Evolutionary conservation across 2,888 invertebrate species (phyloP), one percentile per base, ranked within the genome.

Genomic region (Spicauda simplicius): DNA sequence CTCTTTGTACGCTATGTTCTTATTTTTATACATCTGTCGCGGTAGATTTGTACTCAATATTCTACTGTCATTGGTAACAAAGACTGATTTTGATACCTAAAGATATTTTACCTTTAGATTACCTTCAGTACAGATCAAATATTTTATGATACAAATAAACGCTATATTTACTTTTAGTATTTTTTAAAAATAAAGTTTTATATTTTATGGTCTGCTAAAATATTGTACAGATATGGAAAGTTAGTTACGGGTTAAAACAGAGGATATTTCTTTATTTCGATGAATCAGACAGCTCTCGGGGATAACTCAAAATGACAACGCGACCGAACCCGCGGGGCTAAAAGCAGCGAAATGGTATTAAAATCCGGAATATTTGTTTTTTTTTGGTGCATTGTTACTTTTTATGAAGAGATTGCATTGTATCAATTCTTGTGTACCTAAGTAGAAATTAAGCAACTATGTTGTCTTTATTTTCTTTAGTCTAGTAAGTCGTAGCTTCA

Each of bases 1-100:
- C 78, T 80, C 11, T 48, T 18, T 57, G 11, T 55, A 20, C 14
- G 61, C 53, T 53, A 50, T 18, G 50, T 50, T 18, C 18, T 18
- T 50, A 50, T 50, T 18, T 50, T 18, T n/a, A n/a, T 5, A n/a
- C 45, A 14, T n/a, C n/a, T 4, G n/a, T 45, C 45, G 5, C n/a
- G n/a, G 45, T 45, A 3, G 56, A 12, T 10, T 57, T 19, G 5
- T 33, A 33, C 30, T 37, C 12, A 0, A 25, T 25, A 25, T 25
- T 25, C 25, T 25, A 25, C 25, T 25, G 25, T 25, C 5, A 5
- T 25, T 25, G 25, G 10, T 30, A 56, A 25, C 5, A 25, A 25
- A 4, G 2, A 25, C 25, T 25, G 25, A 25, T 25, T 25, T 5
- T 25, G 25, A 25, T 25, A 5, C n/a, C n/a, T n/a, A n/a, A n/a